phyloP scores from a whole-genome alignment of 2,888 invertebrate genomes.

The Drosophila borborema region DNA sequence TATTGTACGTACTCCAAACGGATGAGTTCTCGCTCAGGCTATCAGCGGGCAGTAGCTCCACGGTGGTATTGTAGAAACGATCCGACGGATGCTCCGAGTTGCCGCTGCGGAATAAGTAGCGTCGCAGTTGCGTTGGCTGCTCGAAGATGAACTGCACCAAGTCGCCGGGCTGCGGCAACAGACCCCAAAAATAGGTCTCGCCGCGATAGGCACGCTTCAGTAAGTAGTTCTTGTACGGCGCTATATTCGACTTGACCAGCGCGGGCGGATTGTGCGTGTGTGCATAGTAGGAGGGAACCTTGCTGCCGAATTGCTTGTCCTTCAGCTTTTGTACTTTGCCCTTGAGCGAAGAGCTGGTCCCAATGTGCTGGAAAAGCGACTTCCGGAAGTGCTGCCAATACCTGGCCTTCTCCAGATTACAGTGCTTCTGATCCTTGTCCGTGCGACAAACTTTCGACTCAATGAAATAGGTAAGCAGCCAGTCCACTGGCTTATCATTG shows the following conservation, averaged over 20 bases:
- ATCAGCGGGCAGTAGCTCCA: slow-evolving; percentile 91
- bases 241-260: slow-evolving; percentile 89
- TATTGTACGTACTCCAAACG: slow-evolving; percentile 87
- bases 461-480: slow-evolving; percentile 96
- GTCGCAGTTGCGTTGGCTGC: slow-evolving; percentile 87
- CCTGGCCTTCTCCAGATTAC: slow-evolving; percentile 90
- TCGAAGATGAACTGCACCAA: slow-evolving; percentile 92
- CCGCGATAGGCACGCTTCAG: slow-evolving; percentile 94
- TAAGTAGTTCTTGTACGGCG: slow-evolving; percentile 92
- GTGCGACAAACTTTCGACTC: slow-evolving; percentile 95
- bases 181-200: slow-evolving; percentile 96
- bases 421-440: slow-evolving; percentile 93
- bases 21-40: slow-evolving; percentile 84
- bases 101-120: slow-evolving; percentile 94
- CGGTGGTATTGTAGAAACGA: slow-evolving; percentile 93
- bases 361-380: slow-evolving; percentile 97
- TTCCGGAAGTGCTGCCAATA: slow-evolving; percentile 95
- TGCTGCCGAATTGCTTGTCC: slow-evolving; percentile 94
- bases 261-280: slow-evolving; percentile 91
- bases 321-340: slow-evolving; percentile 98
- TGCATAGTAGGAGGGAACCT: slow-evolving; percentile 91
- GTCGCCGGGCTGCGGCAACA: slow-evolving; percentile 93
- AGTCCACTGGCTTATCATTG: slow-evolving; percentile 98
- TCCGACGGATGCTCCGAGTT: slow-evolving; percentile 96
- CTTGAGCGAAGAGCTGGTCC: slow-evolving; percentile 96